Percentiles rank a stretch among this genome's conserved stretches.
These are phyloP conservation scores for Eristalinus aeneus DNA, from an alignment of 2,888 invertebrate genomes.

Conservation along the genomic window DNA sequence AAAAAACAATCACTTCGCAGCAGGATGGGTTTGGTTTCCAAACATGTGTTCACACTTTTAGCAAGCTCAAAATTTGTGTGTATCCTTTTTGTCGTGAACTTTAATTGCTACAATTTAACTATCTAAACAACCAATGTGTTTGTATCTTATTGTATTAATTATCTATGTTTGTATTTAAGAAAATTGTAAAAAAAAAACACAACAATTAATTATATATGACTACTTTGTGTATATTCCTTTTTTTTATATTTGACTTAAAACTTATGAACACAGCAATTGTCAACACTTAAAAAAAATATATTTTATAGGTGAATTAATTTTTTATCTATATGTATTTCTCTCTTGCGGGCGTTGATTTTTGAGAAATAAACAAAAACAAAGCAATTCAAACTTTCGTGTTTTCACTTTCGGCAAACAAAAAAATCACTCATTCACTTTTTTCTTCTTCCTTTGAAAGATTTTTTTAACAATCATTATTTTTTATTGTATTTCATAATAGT, in stretches of 20 bases:
- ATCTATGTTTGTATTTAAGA: slow-evolving; percentile 31
- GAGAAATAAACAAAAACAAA: slow-evolving; percentile 10
- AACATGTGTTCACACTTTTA: slow-evolving; percentile 52
- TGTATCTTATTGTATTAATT: slow-evolving; percentile 9
- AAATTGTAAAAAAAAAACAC: slow-evolving; percentile 37
- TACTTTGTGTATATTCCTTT: not conserved
- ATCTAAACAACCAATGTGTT: slow-evolving; percentile 50
- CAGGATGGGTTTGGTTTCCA: not conserved
- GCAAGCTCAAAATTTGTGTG: not conserved
- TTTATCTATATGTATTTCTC: not conserved
- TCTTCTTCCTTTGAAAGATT: slow-evolving; percentile 65
- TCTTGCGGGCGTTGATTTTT: slow-evolving; percentile 21
- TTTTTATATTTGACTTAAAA: slow-evolving; percentile 48
- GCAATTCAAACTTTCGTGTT: not conserved
- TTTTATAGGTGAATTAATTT: not conserved
- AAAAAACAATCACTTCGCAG: not conserved
- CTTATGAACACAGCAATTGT: slow-evolving; percentile 65
- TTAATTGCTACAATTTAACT: slow-evolving; percentile 41
- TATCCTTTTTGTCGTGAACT: not conserved
- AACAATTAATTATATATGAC: not conserved
- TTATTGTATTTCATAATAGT: slow-evolving; percentile 41
- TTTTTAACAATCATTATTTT: slow-evolving; percentile 64
- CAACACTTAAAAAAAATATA: slow-evolving; percentile 37
- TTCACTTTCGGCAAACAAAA: slow-evolving; percentile 43
- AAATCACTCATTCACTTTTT: slow-evolving; percentile 62